These are phyloP conservation scores for Phrynocephalus versicolor DNA, from an alignment of 2,113 vertebrate genomes.

Conservation along the genomic window DNA sequence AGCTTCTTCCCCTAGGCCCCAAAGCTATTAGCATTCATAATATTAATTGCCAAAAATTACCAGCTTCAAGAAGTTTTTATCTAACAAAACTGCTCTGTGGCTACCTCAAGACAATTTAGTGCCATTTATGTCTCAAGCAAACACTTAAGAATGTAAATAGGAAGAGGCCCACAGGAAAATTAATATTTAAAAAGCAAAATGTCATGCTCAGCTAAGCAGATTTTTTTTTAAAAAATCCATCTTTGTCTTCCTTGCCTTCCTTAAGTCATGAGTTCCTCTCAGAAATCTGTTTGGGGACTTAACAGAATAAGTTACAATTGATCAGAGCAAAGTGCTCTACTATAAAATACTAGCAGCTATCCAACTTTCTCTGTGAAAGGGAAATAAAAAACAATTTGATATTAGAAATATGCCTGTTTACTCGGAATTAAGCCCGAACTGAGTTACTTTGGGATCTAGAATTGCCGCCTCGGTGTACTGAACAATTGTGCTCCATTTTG, in stretches of 20 bases:
- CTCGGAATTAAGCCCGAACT: not conserved
- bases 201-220: slow-evolving; percentile 64
- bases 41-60: slow-evolving; percentile 83
- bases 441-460: not conserved
- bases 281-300: slow-evolving; percentile 57
- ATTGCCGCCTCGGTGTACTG: not conserved
- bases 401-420: not conserved
- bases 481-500: not conserved
- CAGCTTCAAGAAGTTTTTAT: slow-evolving; percentile 75
- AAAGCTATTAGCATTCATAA: slow-evolving; percentile 78
- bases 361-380: not conserved
- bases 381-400: slow-evolving; percentile 33
- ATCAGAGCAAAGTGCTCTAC: slow-evolving; percentile 61
- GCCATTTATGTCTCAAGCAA: slow-evolving; percentile 71
- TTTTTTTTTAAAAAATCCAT: slow-evolving; percentile 54
- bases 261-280: slow-evolving; percentile 57
- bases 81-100: slow-evolving; percentile 72
- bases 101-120: slow-evolving; percentile 73
- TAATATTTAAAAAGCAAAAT: slow-evolving; percentile 77
- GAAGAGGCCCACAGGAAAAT: slow-evolving; percentile 66
- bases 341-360: slow-evolving; percentile 46
- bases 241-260: slow-evolving; percentile 13
- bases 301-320: slow-evolving; percentile 49
- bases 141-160: slow-evolving; percentile 78
- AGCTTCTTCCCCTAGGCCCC: slow-evolving; percentile 64